Evolutionary conservation across 2,113 vertebrate genomes (phyloP), one percentile per base, ranked within the genome.

Genomic region (Podiceps cristatus): DNA sequence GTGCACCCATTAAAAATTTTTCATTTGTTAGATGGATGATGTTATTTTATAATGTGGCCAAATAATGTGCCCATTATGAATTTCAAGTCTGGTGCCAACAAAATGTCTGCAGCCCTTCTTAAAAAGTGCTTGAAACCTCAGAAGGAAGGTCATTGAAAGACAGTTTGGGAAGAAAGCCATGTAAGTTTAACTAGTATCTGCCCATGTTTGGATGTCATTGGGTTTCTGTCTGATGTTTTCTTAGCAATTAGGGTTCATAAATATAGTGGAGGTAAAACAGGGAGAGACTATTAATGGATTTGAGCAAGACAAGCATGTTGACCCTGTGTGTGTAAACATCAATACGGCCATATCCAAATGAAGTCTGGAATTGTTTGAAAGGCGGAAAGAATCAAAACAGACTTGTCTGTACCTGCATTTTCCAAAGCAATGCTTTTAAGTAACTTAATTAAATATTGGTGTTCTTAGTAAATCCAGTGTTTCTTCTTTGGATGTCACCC

Each of bases 1-100:
- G 76, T 94, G 29, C 27, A 78, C 37, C 52, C 75, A 86, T 97
- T 97, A 96, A 80, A 58, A 47, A 12, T 90, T 97, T 97, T 98
- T 86, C 59, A 86, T 98, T 97, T 97, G 93, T 97, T 95, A 94
- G 79, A 97, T 94, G 79, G 92, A 97, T 98, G 91, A 94, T 95
- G 88, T n/a, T 88, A 27, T 93, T 98, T 97, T 94, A 96, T 86
- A 93, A 95, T 79, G 68, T 78, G 81, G 82, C 93, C 89, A 97
- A 98, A 85, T 97, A 97, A 94, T 92, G 18, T 92, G n/a, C 33
- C 88, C 79, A 94, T 97, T 98, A 96, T 86, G 80, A 97, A 73
- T 97, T 88, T 92, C 22, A 73, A 89, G 45, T 59, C 60, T 73
- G 33, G 29, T 96, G 96, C 94, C 97, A 98, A 96, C 31, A 96